Conservation (phyloP, 2,113 vertebrate species). For the Epinephelus cyanopodus region DNA sequence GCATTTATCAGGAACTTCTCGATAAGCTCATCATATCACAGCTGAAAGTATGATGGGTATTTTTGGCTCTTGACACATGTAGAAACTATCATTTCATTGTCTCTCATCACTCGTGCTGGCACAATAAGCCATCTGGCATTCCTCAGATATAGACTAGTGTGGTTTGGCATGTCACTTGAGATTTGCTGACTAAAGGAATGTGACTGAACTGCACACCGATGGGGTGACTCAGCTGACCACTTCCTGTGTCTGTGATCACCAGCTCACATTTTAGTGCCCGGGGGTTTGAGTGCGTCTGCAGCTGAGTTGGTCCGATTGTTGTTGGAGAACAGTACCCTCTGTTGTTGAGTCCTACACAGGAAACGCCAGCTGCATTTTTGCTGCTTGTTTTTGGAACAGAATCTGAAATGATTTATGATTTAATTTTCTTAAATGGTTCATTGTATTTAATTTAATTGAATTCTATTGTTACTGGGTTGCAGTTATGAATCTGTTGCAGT, state of each 20-base stretch:
- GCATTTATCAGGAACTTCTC: background rate
- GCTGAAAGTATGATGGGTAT: conserved; percentile 17
- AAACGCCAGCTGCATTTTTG: background rate
- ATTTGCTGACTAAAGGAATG: conserved; percentile 60
- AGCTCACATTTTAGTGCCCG: conserved; percentile 49
- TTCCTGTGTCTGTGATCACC: conserved; percentile 56
- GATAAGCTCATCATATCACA: background rate
- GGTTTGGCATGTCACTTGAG: conserved; percentile 28
- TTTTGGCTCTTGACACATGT: background rate
- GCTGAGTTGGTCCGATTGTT: conserved; percentile 43
- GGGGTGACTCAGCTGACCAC: conserved; percentile 58
- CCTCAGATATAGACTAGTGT: background rate
- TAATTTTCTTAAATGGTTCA: background rate
- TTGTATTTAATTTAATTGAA: background rate
- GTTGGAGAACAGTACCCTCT: conserved; percentile 32
- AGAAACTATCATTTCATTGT: background rate
- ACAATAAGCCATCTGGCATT: conserved; percentile 13
- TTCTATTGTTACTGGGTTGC: conserved; percentile 21
- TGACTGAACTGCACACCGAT: conserved; percentile 29
- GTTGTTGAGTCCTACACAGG: conserved; percentile 18
- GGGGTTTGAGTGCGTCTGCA: conserved; percentile 16
- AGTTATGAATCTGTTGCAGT: background rate
- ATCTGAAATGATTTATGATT: background rate
- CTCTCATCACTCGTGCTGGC: background rate
- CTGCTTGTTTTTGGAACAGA: background rate